Percentiles rank a stretch among this genome's conserved stretches.
Conservation (phyloP, 2,797 vertebrate species). For the Nannoperca australis region DNA sequence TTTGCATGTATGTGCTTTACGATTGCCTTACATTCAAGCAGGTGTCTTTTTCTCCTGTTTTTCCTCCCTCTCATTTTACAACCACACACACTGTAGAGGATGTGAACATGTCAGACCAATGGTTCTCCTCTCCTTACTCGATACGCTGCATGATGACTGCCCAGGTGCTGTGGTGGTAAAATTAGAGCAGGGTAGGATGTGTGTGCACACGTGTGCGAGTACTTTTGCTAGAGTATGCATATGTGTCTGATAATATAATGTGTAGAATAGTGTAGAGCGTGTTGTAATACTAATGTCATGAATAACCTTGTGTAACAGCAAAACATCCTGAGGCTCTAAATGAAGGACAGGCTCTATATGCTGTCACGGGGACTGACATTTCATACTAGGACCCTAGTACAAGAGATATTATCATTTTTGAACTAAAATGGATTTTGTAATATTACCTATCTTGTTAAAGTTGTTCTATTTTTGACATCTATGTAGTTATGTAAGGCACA, state of each 20-base stretch:
- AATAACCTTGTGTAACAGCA: constrained; percentile 48
- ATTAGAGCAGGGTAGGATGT: constrained; percentile 36
- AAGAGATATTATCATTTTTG: not conserved
- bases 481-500: not conserved
- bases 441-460: not conserved
- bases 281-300: constrained; percentile 18
- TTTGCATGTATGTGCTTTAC: not conserved
- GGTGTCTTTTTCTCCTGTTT: not conserved
- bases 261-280: not conserved
- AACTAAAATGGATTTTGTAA: not conserved
- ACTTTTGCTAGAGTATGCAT: not conserved
- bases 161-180: constrained; percentile 55
- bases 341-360: constrained; percentile 18
- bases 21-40: not conserved
- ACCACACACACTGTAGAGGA: not conserved
- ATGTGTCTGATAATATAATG: not conserved
- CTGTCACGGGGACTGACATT: constrained; percentile 9
- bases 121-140: constrained; percentile 9
- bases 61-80: not conserved
- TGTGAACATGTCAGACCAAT: constrained; percentile 28
- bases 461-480: not conserved
- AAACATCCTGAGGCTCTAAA: constrained; percentile 34
- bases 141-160: constrained; percentile 35
- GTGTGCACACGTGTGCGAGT: not conserved
- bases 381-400: not conserved